Evolutionary conservation across 2,888 invertebrate genomes (phyloP).

Genomic region (Aethes cnicana): DNA sequence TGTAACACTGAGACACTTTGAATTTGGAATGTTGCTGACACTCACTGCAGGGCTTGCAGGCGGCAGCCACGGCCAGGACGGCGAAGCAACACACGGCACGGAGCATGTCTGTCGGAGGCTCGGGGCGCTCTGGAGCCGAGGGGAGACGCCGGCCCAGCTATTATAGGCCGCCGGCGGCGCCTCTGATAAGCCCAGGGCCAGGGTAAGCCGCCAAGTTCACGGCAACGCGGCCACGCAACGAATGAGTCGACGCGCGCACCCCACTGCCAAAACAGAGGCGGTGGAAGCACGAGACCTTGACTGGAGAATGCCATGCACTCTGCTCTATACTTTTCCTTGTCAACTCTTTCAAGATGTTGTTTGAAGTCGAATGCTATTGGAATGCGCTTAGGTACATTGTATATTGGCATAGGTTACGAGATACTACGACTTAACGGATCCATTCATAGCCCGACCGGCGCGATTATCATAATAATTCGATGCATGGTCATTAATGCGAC

Average conservation of each 20-base stretch:
- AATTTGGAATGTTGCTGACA: conserved; percentile 37
- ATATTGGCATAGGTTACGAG: conserved; percentile 18
- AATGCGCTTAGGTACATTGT: conserved; percentile 3
- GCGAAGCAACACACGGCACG: conserved; percentile 69
- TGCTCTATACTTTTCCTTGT: background rate
- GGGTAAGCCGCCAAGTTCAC: conserved; percentile 77
- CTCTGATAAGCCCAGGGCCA: conserved; percentile 76
- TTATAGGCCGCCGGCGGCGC: conserved; percentile 80
- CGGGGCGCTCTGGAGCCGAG: conserved; percentile 69
- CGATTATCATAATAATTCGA: conserved; percentile 10
- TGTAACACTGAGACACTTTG: conserved; percentile 13
- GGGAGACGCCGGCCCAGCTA: conserved; percentile 78
- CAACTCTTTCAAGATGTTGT: background rate
- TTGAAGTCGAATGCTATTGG: background rate
- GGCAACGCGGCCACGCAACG: conserved; percentile 71
- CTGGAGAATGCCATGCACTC: conserved; percentile 4
- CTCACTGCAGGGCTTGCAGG: conserved; percentile 79
- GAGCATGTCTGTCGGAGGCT: conserved; percentile 76
- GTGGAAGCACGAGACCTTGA: conserved; percentile 26
- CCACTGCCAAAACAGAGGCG: conserved; percentile 41
- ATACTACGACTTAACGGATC: conserved; percentile 9
- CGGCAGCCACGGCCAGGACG: conserved; percentile 55
- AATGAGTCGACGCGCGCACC: conserved; percentile 52
- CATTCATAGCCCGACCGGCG: conserved; percentile 11
- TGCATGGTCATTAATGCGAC: conserved; percentile 14